Evolutionary conservation across 1,140 invertebrate genomes (phyloP).

Genomic region (Pseudobourletiella spinata): DNA sequence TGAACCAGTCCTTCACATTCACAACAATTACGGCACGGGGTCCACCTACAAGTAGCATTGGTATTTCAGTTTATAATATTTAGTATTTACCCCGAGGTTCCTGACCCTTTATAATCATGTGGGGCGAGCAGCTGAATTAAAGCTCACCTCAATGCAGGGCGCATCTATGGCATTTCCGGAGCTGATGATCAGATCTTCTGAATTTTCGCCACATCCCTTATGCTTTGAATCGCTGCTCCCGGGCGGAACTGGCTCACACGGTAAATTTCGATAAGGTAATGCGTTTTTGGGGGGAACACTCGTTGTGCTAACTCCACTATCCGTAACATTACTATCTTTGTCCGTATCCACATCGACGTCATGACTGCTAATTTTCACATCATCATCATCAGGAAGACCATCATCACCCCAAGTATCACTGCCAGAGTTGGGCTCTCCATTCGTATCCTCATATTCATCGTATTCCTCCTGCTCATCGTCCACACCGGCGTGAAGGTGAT

Average conservation of each 20-base stretch:
- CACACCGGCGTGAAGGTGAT: background rate
- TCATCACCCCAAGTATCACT: background rate
- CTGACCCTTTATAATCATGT: too few relatives aligned
- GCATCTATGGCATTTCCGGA: too few relatives aligned
- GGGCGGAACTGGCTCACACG: too few relatives aligned
- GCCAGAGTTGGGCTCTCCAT: background rate
- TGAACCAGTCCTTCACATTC: too few relatives aligned
- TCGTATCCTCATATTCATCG: background rate
- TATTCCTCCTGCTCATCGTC: background rate
- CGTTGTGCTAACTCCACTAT: conserved; percentile 5
- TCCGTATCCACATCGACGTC: background rate
- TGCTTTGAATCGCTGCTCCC: background rate
- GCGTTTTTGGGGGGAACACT: background rate
- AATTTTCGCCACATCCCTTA: background rate
- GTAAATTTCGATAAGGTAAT: background rate
- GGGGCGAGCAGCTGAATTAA: too few relatives aligned
- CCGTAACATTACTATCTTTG: background rate
- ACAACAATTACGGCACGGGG: too few relatives aligned
- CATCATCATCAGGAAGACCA: background rate
- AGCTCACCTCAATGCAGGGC: too few relatives aligned
- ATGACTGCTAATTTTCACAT: background rate
- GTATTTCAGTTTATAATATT: too few relatives aligned
- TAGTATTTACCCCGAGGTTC: too few relatives aligned
- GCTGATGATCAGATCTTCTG: background rate
- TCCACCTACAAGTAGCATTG: too few relatives aligned